Conservation (phyloP, 1,140 invertebrate genomes). For the Lepidurus apus region DNA sequence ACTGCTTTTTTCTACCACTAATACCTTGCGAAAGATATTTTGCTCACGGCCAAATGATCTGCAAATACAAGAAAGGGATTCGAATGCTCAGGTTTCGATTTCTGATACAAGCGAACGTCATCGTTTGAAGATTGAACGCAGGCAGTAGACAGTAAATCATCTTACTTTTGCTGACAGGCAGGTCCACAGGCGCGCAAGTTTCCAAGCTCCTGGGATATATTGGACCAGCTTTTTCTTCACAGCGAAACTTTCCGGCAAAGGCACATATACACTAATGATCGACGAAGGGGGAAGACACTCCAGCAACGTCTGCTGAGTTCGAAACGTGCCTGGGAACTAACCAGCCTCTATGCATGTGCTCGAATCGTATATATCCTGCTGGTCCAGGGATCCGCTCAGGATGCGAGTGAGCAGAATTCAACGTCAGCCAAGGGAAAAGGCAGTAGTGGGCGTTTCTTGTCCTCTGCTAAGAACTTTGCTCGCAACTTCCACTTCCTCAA, state of each 20-base stretch:
- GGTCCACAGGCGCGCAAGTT: background rate
- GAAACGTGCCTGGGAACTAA: slow-evolving; percentile 7
- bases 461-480: background rate
- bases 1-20: background rate
- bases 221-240: background rate
- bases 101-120: background rate
- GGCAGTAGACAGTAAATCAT: background rate
- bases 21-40: background rate
- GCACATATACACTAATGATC: slow-evolving; percentile 1
- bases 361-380: slow-evolving; percentile 1
- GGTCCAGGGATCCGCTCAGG: background rate
- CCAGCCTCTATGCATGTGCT: background rate
- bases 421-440: background rate
- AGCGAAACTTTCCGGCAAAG: background rate
- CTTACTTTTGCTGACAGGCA: background rate
- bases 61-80: background rate
- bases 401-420: background rate
- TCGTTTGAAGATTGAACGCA: background rate
- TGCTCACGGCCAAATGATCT: background rate
- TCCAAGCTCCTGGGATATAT: background rate
- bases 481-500: background rate
- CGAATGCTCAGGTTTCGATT: background rate
- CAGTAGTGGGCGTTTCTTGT: slow-evolving; percentile 5
- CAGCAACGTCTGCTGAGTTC: background rate
- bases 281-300: background rate